These are phyloP conservation scores for Lasius fuliginosus DNA, from an alignment of 2,888 invertebrate species.

Conservation along the genomic window DNA sequence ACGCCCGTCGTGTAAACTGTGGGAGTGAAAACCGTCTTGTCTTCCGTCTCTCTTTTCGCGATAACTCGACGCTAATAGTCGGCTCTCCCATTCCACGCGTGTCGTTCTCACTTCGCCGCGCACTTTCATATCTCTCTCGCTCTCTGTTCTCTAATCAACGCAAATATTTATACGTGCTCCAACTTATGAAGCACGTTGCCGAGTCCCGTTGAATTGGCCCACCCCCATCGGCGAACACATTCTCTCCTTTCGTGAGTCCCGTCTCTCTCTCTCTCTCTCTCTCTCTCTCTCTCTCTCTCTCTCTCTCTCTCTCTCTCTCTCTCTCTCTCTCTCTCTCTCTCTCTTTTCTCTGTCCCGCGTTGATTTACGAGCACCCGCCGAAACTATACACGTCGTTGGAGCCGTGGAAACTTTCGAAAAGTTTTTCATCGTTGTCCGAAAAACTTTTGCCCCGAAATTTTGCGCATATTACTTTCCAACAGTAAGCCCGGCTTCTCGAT, in stretches of 20 bases:
- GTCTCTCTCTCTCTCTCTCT: not conserved
- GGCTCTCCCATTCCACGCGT: slow-evolving; percentile 44
- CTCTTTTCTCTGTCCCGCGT: not conserved
- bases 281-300: not conserved
- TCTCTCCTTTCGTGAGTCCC: not conserved
- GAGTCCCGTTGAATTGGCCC: slow-evolving; percentile 50
- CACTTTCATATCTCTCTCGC: not conserved
- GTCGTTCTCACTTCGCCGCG: slow-evolving; percentile 21
- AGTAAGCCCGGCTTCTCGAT: not conserved
- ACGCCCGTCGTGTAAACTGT: slow-evolving; percentile 61
- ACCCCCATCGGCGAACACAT: not conserved
- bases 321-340: slow-evolving; percentile 9
- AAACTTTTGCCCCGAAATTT: slow-evolving; percentile 19
- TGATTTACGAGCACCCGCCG: slow-evolving; percentile 48
- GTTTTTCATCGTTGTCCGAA: slow-evolving; percentile 9
- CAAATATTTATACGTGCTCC: slow-evolving; percentile 60
- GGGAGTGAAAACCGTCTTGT: slow-evolving; percentile 54
- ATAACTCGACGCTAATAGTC: slow-evolving; percentile 63
- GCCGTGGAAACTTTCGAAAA: slow-evolving; percentile 24
- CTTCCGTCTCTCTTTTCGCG: slow-evolving; percentile 35
- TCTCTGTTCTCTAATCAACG: slow-evolving; percentile 39
- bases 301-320: not conserved
- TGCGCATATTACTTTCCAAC: slow-evolving; percentile 14
- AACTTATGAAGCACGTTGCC: slow-evolving; percentile 31
- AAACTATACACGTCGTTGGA: slow-evolving; percentile 29